phyloP scores from a whole-genome alignment of 1,140 invertebrate genomes.

The Anoplolepis gracilipes region DNA sequence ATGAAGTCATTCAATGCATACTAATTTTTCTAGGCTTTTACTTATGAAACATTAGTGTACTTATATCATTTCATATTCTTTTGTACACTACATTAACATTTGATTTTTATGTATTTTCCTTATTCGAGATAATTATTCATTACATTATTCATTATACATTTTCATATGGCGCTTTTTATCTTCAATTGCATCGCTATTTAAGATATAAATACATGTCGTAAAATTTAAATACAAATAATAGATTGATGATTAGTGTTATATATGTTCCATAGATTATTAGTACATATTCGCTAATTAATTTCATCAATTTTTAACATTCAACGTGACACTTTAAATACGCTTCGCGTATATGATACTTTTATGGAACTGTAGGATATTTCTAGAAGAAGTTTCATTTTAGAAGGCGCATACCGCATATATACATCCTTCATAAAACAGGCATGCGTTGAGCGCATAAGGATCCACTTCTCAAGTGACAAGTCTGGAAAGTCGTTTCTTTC shows the following conservation, averaged over 20 bases:
- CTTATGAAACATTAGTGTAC: not conserved
- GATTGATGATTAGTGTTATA: not conserved
- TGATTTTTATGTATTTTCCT: not conserved
- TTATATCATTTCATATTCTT: not conserved
- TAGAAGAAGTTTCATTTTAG: not conserved
- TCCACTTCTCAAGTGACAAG: conserved; percentile 20
- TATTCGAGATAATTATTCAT: not conserved
- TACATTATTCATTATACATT: not conserved
- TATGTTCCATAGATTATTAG: not conserved
- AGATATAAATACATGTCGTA: not conserved
- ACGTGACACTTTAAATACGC: not conserved
- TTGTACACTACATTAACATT: not conserved
- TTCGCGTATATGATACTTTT: not conserved
- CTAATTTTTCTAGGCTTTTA: not conserved
- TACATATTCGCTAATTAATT: not conserved
- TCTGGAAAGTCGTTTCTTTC: conserved; percentile 35
- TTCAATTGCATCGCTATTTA: not conserved
- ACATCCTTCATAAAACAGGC: not conserved
- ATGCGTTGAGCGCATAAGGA: not conserved
- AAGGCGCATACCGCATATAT: not conserved
- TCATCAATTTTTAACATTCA: not conserved
- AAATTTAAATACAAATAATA: not conserved
- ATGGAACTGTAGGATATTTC: not conserved
- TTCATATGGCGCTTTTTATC: not conserved
- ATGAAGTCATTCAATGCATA: conserved; percentile 16